phyloP scores from a whole-genome alignment of 2,797 vertebrate genomes.

The Gallinago stenura region DNA sequence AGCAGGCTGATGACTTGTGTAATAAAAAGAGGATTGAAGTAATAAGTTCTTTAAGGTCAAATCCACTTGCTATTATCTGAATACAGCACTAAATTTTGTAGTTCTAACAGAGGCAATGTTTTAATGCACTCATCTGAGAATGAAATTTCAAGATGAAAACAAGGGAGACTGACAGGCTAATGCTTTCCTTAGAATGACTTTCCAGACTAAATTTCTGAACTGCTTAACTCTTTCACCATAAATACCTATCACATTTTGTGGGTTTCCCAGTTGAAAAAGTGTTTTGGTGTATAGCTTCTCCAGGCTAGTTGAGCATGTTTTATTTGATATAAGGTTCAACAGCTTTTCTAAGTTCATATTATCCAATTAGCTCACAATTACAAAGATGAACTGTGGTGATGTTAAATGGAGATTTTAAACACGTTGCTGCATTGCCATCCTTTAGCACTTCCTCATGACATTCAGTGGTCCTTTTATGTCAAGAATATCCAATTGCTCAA shows the following conservation, averaged over 20 bases:
- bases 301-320: not conserved
- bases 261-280: not conserved
- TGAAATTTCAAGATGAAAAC: conserved; percentile 32
- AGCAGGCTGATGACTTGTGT: not conserved
- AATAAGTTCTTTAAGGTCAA: conserved; percentile 37
- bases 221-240: not conserved
- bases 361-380: conserved; percentile 2
- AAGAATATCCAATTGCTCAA: not conserved
- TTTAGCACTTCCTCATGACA: not conserved
- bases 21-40: conserved; percentile 30
- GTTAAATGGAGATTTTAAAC: not conserved
- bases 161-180: not conserved
- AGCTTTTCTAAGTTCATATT: not conserved
- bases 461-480: not conserved
- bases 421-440: not conserved
- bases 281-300: not conserved
- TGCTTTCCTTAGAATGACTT: not conserved
- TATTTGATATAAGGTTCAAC: not conserved
- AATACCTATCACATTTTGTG: not conserved
- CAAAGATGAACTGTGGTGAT: not conserved
- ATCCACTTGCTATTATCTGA: not conserved
- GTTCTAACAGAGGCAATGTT: not conserved
- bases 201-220: not conserved
- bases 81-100: not conserved
- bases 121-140: conserved; percentile 23